Evolutionary conservation across 2,113 vertebrate genomes (phyloP), one percentile per base, ranked within the genome.

Genomic region (Urocolius indicus): DNA sequence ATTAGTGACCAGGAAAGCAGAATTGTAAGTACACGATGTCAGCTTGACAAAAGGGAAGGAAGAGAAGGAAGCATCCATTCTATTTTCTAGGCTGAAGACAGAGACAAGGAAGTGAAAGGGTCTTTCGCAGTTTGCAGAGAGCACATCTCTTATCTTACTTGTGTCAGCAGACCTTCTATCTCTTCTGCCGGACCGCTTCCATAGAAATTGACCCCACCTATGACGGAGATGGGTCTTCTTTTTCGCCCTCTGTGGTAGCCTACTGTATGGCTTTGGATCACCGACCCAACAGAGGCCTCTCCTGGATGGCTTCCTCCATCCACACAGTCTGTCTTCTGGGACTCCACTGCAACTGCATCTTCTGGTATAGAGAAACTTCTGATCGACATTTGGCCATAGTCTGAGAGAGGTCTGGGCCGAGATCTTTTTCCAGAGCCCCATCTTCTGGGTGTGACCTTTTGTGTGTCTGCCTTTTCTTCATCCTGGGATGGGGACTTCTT

Each of bases 311-410:
- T 96, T 93, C 74, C 91, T 75, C 80, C 77, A 62, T 98, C 97
- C 46, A 38, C 22, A 91, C 77, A 29, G 52, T 96, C 94, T 38
- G 63, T 51, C 41, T 90, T 93, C 84, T 94, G 97, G 48, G 97
- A 97, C 41, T 95, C 94, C 76, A 97, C 41, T 15, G 95, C 98
- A 34, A 98, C 75, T 1, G 97, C 97, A 87, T 99, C 99, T 96
- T 99, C 99, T 10, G 99, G 99, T 95, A 99, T 99, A n/a, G 98
- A 98, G 81, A 98, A 97, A 91, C 98, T 99, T 87, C 98, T 98
- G 94, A 98, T 91, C 1, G 95, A 77, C 91, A 98, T 96, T 87
- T 99, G 99, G 46, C 98, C 98, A 13, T 99, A 99, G 97, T 99
- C 99, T 16, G 99, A 99, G 67, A 99, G 98, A 10, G 99, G 99